A percentile compares a stretch with the other conserved stretches of the same genome.
Conservation (phyloP, 2,888 invertebrate species). For the Trichogramma dendrolimi region DNA sequence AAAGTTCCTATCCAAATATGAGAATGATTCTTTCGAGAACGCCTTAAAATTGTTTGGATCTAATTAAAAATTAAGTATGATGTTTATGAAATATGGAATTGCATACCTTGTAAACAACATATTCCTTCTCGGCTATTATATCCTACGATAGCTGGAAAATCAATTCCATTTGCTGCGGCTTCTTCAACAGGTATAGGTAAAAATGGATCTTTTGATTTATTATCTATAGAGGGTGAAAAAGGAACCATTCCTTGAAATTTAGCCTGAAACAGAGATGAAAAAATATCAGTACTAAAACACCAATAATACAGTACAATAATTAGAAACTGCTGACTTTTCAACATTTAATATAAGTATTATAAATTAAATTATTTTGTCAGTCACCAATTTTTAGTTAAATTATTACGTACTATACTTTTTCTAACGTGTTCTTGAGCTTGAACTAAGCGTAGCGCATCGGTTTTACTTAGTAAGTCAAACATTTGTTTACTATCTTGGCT, state of each 20-base stretch:
- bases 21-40: neutral
- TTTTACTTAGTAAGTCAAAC: constrained; percentile 28
- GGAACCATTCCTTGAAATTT: neutral
- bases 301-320: too few species aligned
- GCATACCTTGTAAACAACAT: constrained; percentile 6
- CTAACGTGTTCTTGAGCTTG: constrained; percentile 20
- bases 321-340: too few species aligned
- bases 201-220: constrained; percentile 36
- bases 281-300: too few species aligned
- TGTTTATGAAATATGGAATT: too few species aligned
- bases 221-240: constrained; percentile 37
- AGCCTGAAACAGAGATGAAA: constrained; percentile 32
- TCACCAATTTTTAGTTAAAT: constrained; percentile 5
- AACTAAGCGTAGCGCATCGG: constrained; percentile 26
- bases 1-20: constrained; percentile 11
- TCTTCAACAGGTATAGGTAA: constrained; percentile 28
- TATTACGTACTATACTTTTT: neutral
- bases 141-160: constrained; percentile 38
- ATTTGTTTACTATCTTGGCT: constrained; percentile 27
- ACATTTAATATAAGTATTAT: too few species aligned
- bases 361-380: neutral
- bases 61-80: neutral
- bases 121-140: constrained; percentile 33
- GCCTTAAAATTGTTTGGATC: neutral
- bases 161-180: constrained; percentile 24